Base-by-base conservation (phyloP, 2,888 invertebrate genomes). In the Trileptium ribeirensis region DNA sequence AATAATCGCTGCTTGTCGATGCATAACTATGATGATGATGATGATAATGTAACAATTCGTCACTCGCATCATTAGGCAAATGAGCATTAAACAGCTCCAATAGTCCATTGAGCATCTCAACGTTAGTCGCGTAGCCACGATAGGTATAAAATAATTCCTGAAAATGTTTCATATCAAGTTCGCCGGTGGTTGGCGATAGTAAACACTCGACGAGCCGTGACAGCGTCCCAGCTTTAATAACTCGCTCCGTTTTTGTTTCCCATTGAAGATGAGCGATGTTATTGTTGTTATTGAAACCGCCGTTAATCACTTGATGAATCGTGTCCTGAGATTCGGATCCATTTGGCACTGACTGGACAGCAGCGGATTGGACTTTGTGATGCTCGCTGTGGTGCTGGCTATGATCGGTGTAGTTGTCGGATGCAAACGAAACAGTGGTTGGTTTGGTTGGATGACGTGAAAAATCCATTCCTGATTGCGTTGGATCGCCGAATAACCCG, bases 111-210 rank as follows among this genome's bases (percentile, higher is more conserved):
- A 97, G 91, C 80, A 97, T 95, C 87, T 94, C 93, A 87, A 92
- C 92, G 83, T 96, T 93, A 81, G 93, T 93, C 86, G 97, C 94
- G 90, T 97, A 98, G 67, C 93, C 94, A 82, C 96, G 92, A 90
- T 95, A 97, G 0, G 96, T 96, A 85, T 95, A 95, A 86, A 99
- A 92, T 91, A 99, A 98, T 78, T 97, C 96, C 90, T 97, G 96
- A 90, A 98, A 95, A 90, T 97, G 97, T 40, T 97, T 96, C 83
- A 96, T 96, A 91, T 99, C 97, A 86, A 97, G 92, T 38, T 75
- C 77, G 90, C 97, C 96, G 74, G 97, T 97, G 89, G 96, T 96
- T 81, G 95, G 31, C 3, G 67, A 31, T 8, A 81, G 29, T 2
- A 97, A 91, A 82, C 95, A 94, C 90, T 97, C 97, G 81, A 99